phyloP scores from a whole-genome alignment of 2,113 vertebrate genomes.

The Perca schrenkii region DNA sequence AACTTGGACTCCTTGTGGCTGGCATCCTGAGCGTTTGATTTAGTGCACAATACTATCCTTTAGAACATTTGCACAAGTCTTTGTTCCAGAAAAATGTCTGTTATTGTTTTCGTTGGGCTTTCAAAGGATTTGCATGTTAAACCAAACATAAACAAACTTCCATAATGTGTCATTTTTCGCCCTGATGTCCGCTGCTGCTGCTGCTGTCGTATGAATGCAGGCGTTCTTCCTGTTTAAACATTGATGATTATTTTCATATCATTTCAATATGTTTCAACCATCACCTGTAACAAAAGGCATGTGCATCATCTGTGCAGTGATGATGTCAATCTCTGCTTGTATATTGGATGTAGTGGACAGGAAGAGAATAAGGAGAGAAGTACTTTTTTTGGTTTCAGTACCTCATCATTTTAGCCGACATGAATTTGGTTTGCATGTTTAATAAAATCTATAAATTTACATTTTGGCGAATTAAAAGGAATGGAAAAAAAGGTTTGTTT shows the following conservation, averaged over 20 bases:
- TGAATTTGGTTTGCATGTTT: not conserved
- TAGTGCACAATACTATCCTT: constrained; percentile 69
- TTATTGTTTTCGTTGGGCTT: constrained; percentile 80
- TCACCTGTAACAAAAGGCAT: constrained; percentile 37
- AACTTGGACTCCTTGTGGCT: constrained; percentile 41
- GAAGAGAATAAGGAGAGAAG: not conserved
- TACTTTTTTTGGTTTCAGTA: not conserved
- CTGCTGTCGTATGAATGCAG: constrained; percentile 15
- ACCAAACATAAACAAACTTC: constrained; percentile 59
- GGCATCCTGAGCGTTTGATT: constrained; percentile 76
- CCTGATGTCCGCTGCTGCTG: constrained; percentile 12
- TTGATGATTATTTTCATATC: constrained; percentile 71
- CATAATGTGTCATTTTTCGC: constrained; percentile 41
- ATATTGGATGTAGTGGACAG: not conserved
- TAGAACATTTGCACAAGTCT: constrained; percentile 60
- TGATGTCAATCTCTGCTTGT: constrained; percentile 15
- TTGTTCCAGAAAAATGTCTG: constrained; percentile 81
- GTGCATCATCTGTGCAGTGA: constrained; percentile 14
- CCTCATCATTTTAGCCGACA: not conserved
- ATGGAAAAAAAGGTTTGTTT: not conserved
- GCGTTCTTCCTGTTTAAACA: constrained; percentile 51
- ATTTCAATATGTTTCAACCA: constrained; percentile 18
- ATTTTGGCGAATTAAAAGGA: not conserved
- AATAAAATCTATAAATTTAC: not conserved
- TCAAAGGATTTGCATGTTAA: constrained; percentile 72